Base-by-base conservation (phyloP, 1,140 invertebrate genomes). In the Acromyrmex heyeri region DNA sequence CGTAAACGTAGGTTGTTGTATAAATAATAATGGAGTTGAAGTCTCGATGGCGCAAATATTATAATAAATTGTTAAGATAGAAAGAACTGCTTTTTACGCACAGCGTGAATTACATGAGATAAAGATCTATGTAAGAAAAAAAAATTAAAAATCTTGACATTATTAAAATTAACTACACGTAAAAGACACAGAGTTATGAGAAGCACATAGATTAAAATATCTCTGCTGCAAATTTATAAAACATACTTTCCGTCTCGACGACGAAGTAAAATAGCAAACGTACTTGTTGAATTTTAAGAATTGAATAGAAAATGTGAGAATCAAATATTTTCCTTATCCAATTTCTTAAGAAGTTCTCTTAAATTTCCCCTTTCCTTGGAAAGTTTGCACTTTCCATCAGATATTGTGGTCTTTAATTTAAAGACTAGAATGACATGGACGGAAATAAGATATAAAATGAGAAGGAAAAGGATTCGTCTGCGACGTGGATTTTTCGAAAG, bases 1-100 rank as follows among this genome's bases (percentile, higher is more conserved):
- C 79, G 79, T 12, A 55, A 44, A 55, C 55, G 38, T 48, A 57
- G 24, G 38, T n/a, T 83, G 38, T 44, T 27, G 14, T 61, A 70
- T 83, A 83, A 83, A 83, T 83, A 83, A 83, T 61, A 75, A 83
- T 57, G 7, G 7, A 61, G 79, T 72, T 44, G 24, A 4, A 38
- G 30, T 73, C 38, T n/a, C 79, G 55, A 38, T 73, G 44, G 79
- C 18, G 27, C 24, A 38, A 27, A 73, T 53, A 30, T 82, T 59
- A n/a, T 50, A 72, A 82, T 59, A 73, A 61, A 83, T 83, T 83
- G 21, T 50, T 62, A 14, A 1, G 44, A 50, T 21, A 73, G 34
- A 67, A 70, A 61, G 8, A 34, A 30, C 18, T 34, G 8, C n/a
- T n/a, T 4, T n/a, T 6, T 6, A 57, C 27, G n/a, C 21, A 24